These are phyloP conservation scores for Spisula subtruncata DNA, from an alignment of 2,888 invertebrate species.

Conservation along the genomic window DNA sequence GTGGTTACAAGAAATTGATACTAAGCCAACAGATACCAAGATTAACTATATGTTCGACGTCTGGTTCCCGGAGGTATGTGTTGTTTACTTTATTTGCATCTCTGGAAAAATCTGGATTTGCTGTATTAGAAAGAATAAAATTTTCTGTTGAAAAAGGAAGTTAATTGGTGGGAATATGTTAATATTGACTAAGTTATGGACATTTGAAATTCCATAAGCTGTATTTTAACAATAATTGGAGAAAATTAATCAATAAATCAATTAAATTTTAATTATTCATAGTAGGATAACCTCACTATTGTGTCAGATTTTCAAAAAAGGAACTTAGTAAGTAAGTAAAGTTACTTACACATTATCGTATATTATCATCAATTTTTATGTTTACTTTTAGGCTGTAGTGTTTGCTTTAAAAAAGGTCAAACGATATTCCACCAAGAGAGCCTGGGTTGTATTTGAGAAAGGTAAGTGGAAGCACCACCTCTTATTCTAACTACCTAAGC, in stretches of 20 bases:
- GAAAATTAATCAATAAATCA: no score
- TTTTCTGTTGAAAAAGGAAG: no score
- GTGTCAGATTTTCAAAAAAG: no score
- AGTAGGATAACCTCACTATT: no score
- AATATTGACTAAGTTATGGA: no score
- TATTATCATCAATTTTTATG: background rate
- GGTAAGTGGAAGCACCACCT: slow-evolving; percentile 33
- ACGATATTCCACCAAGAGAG: slow-evolving; percentile 52
- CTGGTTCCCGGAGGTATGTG: slow-evolving; percentile 63
- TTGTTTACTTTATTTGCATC: background rate
- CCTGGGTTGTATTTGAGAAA: slow-evolving; percentile 68
- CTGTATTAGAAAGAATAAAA: background rate
- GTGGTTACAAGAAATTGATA: slow-evolving; percentile 49
- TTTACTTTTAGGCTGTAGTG: slow-evolving; percentile 65
- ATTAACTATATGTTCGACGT: slow-evolving; percentile 61
- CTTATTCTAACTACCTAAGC: background rate
- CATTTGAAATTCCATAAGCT: no score
- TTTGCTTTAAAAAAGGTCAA: slow-evolving; percentile 56
- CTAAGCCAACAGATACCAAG: slow-evolving; percentile 14
- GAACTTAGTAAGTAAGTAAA: background rate
- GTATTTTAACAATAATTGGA: background rate
- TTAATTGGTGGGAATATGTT: background rate
- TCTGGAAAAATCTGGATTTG: background rate
- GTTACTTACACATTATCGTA: background rate
- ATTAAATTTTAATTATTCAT: no score